Conservation (phyloP, 2,888 invertebrate genomes). For the Anarsia innoxiella region DNA sequence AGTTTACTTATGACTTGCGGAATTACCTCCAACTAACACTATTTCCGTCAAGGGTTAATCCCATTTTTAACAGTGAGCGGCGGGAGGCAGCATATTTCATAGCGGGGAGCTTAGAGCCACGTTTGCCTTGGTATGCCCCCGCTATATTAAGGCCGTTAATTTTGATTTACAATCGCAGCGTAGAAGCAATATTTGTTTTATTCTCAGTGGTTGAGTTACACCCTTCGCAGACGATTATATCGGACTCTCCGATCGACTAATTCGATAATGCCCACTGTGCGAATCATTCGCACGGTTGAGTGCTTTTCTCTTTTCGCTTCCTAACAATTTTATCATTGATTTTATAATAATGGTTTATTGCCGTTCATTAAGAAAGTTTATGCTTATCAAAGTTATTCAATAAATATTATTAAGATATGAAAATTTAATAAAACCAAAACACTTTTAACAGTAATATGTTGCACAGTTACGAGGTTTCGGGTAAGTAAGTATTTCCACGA, state of each 20-base stretch:
- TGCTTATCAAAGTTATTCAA: too few relatives aligned
- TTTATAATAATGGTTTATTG: too few relatives aligned
- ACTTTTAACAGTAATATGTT: too few relatives aligned
- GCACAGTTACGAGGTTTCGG: too few relatives aligned
- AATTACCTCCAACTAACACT: conserved; percentile 64
- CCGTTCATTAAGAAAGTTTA: too few relatives aligned
- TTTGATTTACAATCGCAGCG: conserved; percentile 73
- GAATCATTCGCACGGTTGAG: conserved; percentile 47
- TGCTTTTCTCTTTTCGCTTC: conserved; percentile 35
- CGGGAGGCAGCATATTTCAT: conserved; percentile 71
- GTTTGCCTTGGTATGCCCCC: too few relatives aligned
- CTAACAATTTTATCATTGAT: conserved; percentile 12
- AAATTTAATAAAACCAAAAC: too few relatives aligned
- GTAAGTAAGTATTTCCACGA: too few relatives aligned
- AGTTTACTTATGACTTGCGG: conserved; percentile 41
- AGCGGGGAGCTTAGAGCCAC: conserved; percentile 67
- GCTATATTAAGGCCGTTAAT: conserved; percentile 75
- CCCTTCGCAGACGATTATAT: conserved; percentile 45
- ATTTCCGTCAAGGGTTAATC: conserved; percentile 72
- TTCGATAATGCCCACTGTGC: conserved; percentile 59
- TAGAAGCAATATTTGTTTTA: conserved; percentile 75
- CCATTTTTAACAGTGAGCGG: conserved; percentile 72
- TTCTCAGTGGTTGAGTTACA: conserved; percentile 41
- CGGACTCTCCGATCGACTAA: conserved; percentile 52
- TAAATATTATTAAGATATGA: too few relatives aligned